Evolutionary conservation across 2,888 invertebrate species (phyloP), one percentile per base, ranked within the genome.

Genomic region (Melipona beecheii): DNA sequence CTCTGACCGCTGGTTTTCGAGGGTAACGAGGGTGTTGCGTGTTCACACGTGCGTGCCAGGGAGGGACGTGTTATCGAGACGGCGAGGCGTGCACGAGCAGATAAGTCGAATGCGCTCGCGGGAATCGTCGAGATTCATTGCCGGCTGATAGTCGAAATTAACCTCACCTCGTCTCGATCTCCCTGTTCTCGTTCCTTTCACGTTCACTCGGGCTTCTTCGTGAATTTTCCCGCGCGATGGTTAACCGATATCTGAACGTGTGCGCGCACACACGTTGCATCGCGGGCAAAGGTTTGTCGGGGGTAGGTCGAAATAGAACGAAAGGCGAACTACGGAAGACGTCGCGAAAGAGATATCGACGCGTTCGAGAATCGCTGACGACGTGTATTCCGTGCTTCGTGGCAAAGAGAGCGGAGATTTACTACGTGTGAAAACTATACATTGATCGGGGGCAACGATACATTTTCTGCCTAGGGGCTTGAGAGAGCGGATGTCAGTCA

Each of bases 21-120:
- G 74, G 86, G 49, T 88, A 88, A 88, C 88, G 88, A 84, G 71
- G 78, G 74, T 75, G 78, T 88, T 86, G 88, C 88, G 83, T 86
- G 87, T 78, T 80, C 62, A 64, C 62, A 64, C 75, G 78, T 76
- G 85, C 83, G 84, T 78, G 71, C 56, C 71, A 62, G 27, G 65
- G 78, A 58, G 62, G 58, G n/a, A n/a, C n/a, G 65, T 62, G 80
- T 77, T 87, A 85, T 87, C 87, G 24, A 64, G 73, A 68, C 68
- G 21, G 15, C 24, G 50, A 60, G 54, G 60, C 24, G 62, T 64
- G 60, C 75, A 70, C 24, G 60, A 43, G 56, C 13, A 85, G 81
- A 85, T 86, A 86, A 86, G 80, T 77, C 64, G 62, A 75, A 60
- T 65, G 50, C 64, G 27, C 75, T 54, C 24, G 73, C 65, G 65